Evolutionary conservation across 2,888 invertebrate genomes (phyloP).

Genomic region (Caenorhabditis wallacei): DNA sequence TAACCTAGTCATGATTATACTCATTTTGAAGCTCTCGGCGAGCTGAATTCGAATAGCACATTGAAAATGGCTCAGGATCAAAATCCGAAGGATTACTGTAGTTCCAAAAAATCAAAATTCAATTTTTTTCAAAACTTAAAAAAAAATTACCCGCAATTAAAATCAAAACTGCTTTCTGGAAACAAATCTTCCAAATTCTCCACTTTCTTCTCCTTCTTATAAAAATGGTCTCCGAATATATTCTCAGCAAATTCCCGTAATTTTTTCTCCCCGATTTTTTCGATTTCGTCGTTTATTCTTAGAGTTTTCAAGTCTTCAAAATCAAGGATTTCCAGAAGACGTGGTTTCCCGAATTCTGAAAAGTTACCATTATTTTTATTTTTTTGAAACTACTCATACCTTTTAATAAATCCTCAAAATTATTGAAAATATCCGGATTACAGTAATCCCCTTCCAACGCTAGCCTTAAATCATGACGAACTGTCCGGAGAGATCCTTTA

Average conservation of each 20-base stretch:
- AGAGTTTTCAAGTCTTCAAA: background rate
- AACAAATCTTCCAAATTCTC: conserved; percentile 6
- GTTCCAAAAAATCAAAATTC: no score
- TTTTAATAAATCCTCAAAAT: conserved; percentile 2
- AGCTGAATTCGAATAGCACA: conserved; percentile 7
- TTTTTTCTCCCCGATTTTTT: conserved; percentile 14
- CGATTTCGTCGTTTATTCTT: conserved; percentile 11
- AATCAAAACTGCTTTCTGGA: background rate
- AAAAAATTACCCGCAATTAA: conserved; percentile 34
- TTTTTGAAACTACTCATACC: background rate
- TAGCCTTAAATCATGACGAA: background rate
- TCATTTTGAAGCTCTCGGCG: background rate
- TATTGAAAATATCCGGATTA: conserved; percentile 2
- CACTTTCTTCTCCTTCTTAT: background rate
- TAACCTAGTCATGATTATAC: conserved; percentile 15
- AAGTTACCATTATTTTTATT: no score
- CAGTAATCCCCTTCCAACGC: conserved; percentile 41
- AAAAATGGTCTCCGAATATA: conserved; percentile 20
- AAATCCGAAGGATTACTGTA: no score
- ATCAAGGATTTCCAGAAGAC: conserved; percentile 1
- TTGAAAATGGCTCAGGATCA: no score
- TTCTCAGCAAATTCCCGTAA: background rate
- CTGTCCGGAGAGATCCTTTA: background rate
- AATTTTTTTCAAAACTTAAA: no score
- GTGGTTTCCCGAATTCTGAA: conserved; percentile 34